phyloP scores from a whole-genome alignment of 2,888 invertebrate species.

The Euproctis similis region DNA sequence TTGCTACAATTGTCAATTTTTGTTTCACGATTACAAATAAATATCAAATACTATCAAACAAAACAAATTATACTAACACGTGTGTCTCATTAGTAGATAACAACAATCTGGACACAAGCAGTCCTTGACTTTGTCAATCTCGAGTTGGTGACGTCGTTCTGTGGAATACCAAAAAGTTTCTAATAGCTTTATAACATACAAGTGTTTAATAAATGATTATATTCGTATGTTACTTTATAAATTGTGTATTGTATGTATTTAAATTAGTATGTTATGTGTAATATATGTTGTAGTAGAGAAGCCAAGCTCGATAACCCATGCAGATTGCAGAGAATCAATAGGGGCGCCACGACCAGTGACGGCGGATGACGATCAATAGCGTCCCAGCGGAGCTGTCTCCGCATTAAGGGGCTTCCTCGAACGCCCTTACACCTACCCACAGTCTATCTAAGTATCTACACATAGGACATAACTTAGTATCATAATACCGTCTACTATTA shows the following conservation, averaged over 20 bases:
- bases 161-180: conserved; percentile 8
- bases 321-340: conserved; percentile 76
- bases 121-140: too few relatives aligned
- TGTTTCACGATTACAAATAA: too few relatives aligned
- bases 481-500: conserved; percentile 26
- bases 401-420: conserved; percentile 74
- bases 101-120: too few relatives aligned
- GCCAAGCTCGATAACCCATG: conserved; percentile 71
- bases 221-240: conserved; percentile 28
- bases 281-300: conserved; percentile 53
- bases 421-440: conserved; percentile 70
- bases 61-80: too few relatives aligned
- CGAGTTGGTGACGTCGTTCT: too few relatives aligned
- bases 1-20: too few relatives aligned
- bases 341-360: conserved; percentile 70
- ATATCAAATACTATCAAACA: too few relatives aligned
- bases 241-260: conserved; percentile 21
- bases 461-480: conserved; percentile 36
- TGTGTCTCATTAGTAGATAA: too few relatives aligned
- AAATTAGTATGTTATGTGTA: conserved; percentile 41
- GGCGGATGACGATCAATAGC: conserved; percentile 74
- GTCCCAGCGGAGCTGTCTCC: conserved; percentile 72
- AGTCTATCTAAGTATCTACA: conserved; percentile 50
- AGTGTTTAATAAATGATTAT: conserved; percentile 21
- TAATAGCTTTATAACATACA: too few relatives aligned